Percentiles rank a stretch among this genome's conserved stretches.
Conservation (phyloP, 2,797 vertebrate species). For the Anguilla anguilla region DNA sequence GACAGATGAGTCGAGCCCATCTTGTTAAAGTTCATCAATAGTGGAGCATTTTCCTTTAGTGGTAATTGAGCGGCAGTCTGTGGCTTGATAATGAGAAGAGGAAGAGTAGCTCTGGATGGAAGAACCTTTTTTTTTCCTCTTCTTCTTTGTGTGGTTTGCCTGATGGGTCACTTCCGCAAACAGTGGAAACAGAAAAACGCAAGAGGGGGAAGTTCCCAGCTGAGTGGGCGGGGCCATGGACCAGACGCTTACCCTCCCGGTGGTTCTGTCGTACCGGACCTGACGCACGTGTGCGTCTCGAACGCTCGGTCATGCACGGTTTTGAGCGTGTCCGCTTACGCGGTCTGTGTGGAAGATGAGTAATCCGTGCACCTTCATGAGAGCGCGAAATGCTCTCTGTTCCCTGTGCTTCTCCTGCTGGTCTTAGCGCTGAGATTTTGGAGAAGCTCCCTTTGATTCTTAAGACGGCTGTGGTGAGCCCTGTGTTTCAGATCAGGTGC, state of each 20-base stretch:
- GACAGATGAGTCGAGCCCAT: conserved; percentile 61
- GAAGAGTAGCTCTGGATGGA: conserved; percentile 23
- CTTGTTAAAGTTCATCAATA: conserved; percentile 62
- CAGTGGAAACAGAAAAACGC: conserved; percentile 28
- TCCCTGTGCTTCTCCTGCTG: background rate
- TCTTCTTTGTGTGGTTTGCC: conserved; percentile 39
- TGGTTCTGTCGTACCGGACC: too few species aligned
- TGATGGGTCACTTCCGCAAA: conserved; percentile 66
- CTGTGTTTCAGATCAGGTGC: background rate
- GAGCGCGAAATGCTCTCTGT: background rate
- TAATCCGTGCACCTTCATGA: background rate
- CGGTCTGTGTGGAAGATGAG: background rate
- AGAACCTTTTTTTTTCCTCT: background rate
- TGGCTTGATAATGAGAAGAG: conserved; percentile 51
- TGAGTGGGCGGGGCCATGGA: too few species aligned
- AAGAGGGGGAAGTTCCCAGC: too few species aligned
- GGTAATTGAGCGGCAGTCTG: conserved; percentile 63
- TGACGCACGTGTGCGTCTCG: background rate
- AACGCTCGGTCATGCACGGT: background rate
- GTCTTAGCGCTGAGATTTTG: background rate
- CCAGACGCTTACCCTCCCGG: too few species aligned
- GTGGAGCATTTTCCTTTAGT: conserved; percentile 53
- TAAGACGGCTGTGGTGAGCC: background rate
- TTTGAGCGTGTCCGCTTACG: background rate
- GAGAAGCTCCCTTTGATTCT: background rate